Evolutionary conservation across 2,888 invertebrate species (phyloP).

Genomic region (Latheticus oryzae): DNA sequence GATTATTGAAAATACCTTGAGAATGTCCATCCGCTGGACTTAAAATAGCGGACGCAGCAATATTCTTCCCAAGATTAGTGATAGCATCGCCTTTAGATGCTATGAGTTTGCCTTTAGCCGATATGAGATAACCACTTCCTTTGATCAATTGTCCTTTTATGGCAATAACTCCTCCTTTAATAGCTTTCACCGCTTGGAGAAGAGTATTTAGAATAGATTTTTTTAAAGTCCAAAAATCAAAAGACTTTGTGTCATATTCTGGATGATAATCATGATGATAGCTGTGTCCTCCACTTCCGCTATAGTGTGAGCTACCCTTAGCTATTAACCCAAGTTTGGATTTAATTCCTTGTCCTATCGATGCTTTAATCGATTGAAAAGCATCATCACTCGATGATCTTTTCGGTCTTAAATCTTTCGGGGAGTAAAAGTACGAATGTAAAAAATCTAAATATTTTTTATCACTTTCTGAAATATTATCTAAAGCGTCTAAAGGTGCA

Average conservation of each 20-base stretch:
- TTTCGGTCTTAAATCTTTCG: slow-evolving; percentile 60
- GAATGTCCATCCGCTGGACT: slow-evolving; percentile 61
- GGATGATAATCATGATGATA: slow-evolving; percentile 40
- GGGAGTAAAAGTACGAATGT: slow-evolving; percentile 43
- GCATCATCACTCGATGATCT: slow-evolving; percentile 59
- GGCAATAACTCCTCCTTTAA: slow-evolving; percentile 87
- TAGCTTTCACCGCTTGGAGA: slow-evolving; percentile 88
- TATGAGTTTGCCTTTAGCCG: slow-evolving; percentile 76
- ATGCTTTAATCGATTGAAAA: slow-evolving; percentile 47
- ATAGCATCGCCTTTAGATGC: slow-evolving; percentile 84
- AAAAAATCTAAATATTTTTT: slow-evolving; percentile 52
- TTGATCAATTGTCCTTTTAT: slow-evolving; percentile 89
- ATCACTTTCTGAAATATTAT: slow-evolving; percentile 55
- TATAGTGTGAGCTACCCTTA: slow-evolving; percentile 67
- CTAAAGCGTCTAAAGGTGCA: slow-evolving; percentile 52
- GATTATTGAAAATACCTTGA: slow-evolving; percentile 17
- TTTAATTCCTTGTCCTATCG: slow-evolving; percentile 65
- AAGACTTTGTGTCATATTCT: slow-evolving; percentile 56
- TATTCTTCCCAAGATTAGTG: slow-evolving; percentile 81
- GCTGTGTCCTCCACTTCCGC: slow-evolving; percentile 66
- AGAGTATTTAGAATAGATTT: slow-evolving; percentile 85
- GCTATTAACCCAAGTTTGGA: slow-evolving; percentile 70
- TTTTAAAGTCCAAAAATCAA: slow-evolving; percentile 76
- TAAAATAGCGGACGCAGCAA: slow-evolving; percentile 80
- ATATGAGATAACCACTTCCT: slow-evolving; percentile 79